Percentiles rank a stretch among this genome's conserved stretches.
These are phyloP conservation scores for Himalopsyche kuldschensis DNA, from an alignment of 2,888 invertebrate species.

Conservation along the genomic window DNA sequence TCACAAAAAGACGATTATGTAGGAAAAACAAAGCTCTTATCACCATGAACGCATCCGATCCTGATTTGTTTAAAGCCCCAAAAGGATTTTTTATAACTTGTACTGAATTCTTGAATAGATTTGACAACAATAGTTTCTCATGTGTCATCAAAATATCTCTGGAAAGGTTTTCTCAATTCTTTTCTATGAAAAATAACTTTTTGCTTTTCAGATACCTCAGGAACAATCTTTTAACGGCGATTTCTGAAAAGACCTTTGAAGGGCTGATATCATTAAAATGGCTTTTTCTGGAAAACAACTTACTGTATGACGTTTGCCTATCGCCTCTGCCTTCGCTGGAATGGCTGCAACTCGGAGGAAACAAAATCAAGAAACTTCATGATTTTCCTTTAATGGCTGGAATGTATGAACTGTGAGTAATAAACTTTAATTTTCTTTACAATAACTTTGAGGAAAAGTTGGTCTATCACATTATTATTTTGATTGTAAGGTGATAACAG, in stretches of 20 bases:
- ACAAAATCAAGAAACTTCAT: slow-evolving; percentile 52
- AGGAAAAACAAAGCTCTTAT: too few species aligned
- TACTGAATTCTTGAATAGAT: too few species aligned
- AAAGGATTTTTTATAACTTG: too few species aligned
- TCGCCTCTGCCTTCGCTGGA: slow-evolving; percentile 42
- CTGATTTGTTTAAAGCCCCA: too few species aligned
- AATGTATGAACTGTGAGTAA: slow-evolving; percentile 56
- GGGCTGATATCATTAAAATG: slow-evolving; percentile 52
- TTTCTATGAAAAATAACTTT: not conserved
- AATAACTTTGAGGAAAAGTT: too few species aligned
- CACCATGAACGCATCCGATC: too few species aligned
- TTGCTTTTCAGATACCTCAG: slow-evolving; percentile 44
- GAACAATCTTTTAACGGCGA: slow-evolving; percentile 46
- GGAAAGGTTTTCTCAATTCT: too few species aligned
- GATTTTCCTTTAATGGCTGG: slow-evolving; percentile 52
- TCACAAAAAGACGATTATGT: too few species aligned
- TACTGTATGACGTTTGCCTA: slow-evolving; percentile 43
- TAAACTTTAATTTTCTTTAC: not conserved
- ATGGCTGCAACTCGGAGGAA: slow-evolving; percentile 55
- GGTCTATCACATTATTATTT: too few species aligned
- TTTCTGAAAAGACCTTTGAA: slow-evolving; percentile 49
- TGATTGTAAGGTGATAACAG: too few species aligned
- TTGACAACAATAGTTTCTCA: too few species aligned
- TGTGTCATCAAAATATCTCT: too few species aligned
- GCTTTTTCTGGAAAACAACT: slow-evolving; percentile 55